phyloP scores from a whole-genome alignment of 2,797 vertebrate genomes.

The Scyliorhinus canicula region DNA sequence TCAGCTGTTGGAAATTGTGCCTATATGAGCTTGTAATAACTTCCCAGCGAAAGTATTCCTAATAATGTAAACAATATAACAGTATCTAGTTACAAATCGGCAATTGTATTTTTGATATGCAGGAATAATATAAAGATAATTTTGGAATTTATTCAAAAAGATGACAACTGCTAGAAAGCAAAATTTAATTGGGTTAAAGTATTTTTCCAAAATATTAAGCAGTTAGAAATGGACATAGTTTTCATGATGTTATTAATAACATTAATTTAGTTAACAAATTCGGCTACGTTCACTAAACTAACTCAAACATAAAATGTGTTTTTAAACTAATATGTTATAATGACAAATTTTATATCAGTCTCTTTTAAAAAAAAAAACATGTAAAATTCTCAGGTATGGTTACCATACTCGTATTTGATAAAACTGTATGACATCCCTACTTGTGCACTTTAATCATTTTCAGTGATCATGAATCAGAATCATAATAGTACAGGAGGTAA shows the following conservation, averaged over 20 bases:
- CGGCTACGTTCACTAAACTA: not conserved
- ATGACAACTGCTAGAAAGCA: not conserved
- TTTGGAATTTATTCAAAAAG: not conserved
- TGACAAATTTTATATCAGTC: not conserved
- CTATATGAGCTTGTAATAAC: not conserved
- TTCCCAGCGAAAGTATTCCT: not conserved
- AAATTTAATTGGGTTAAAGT: conserved; percentile 1
- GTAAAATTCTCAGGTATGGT: not conserved
- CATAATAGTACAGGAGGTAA: not conserved
- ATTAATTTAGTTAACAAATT: not conserved
- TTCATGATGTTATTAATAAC: not conserved
- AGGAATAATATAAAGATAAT: not conserved
- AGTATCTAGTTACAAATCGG: not conserved
- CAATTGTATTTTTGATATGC: not conserved
- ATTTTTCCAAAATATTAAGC: not conserved
- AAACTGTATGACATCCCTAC: not conserved
- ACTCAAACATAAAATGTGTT: not conserved
- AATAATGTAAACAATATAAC: not conserved
- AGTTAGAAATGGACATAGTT: not conserved
- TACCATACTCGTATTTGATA: not conserved
- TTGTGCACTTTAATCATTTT: not conserved
- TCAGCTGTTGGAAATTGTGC: not conserved
- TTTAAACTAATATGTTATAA: not conserved
- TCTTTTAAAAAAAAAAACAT: not conserved
- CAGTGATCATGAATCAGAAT: not conserved